Percentiles rank a stretch among this genome's conserved stretches.
These are phyloP conservation scores for Danio kyathit DNA, from an alignment of 2,797 vertebrate species.

Conservation along the genomic window DNA sequence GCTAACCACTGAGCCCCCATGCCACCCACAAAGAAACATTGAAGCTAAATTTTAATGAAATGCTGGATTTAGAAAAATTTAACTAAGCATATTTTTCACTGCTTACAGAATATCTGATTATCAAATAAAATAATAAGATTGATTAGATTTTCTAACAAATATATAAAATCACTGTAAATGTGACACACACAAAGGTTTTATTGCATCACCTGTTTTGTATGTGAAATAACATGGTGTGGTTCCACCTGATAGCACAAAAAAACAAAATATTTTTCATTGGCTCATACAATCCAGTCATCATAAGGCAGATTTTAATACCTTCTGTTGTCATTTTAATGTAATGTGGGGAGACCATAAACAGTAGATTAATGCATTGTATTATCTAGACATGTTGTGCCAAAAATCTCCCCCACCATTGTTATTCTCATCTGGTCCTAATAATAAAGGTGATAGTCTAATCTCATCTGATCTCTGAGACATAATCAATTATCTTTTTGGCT, in stretches of 20 bases:
- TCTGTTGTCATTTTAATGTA: constrained; percentile 17
- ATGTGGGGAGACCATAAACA: constrained; percentile 32
- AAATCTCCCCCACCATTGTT: neutral
- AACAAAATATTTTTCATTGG: constrained; percentile 8
- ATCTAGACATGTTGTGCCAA: neutral
- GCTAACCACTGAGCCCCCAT: too few relatives aligned
- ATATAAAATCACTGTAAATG: neutral
- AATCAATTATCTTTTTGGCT: constrained; percentile 22
- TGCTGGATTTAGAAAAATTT: neutral
- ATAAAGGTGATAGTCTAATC: constrained; percentile 42
- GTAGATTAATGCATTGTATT: constrained; percentile 5
- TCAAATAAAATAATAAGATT: neutral
- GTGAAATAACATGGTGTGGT: constrained; percentile 19
- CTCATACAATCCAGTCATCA: neutral
- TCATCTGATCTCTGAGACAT: constrained; percentile 34
- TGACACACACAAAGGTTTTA: neutral
- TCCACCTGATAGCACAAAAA: neutral
- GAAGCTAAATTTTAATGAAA: neutral
- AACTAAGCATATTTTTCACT: neutral
- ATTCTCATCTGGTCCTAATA: constrained; percentile 10
- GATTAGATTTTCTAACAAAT: neutral
- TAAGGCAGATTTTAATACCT: neutral
- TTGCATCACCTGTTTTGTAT: constrained; percentile 32
- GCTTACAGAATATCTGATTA: neutral
- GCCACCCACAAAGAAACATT: neutral